These are phyloP conservation scores for Mythimna loreyi DNA, from an alignment of 2,888 invertebrate genomes.

Conservation along the genomic window DNA sequence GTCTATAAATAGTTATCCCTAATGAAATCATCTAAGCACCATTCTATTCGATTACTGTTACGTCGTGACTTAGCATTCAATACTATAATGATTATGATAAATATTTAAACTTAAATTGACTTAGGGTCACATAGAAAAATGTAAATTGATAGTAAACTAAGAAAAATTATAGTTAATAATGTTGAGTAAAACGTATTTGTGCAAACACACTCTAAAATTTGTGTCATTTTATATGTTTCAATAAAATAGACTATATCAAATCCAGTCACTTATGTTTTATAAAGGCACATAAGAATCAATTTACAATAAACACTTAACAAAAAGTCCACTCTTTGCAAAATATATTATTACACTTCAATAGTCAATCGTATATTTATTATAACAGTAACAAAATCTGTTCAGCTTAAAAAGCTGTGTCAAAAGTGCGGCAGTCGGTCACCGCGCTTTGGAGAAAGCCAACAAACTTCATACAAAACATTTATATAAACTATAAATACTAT, in stretches of 20 bases:
- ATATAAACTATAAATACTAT: slow-evolving; percentile 44
- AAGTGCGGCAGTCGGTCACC: slow-evolving; percentile 53
- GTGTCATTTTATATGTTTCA: slow-evolving; percentile 79
- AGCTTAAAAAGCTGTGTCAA: slow-evolving; percentile 64
- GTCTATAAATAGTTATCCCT: slow-evolving; percentile 84
- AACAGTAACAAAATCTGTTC: slow-evolving; percentile 57
- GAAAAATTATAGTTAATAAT: slow-evolving; percentile 79
- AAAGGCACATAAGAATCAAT: slow-evolving; percentile 89
- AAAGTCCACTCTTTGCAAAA: slow-evolving; percentile 77
- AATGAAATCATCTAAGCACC: slow-evolving; percentile 89
- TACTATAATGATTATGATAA: slow-evolving; percentile 83
- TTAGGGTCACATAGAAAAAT: slow-evolving; percentile 82
- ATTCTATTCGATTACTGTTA: slow-evolving; percentile 90
- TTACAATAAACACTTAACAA: slow-evolving; percentile 82
- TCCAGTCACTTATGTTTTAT: slow-evolving; percentile 85
- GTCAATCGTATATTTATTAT: slow-evolving; percentile 49
- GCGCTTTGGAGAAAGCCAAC: slow-evolving; percentile 63
- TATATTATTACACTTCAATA: slow-evolving; percentile 69
- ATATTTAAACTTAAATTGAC: slow-evolving; percentile 85
- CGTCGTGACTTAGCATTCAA: slow-evolving; percentile 87
- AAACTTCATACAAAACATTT: slow-evolving; percentile 59
- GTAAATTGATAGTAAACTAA: slow-evolving; percentile 79
- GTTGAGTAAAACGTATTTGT: slow-evolving; percentile 86
- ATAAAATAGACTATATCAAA: slow-evolving; percentile 85
- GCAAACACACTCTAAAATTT: slow-evolving; percentile 85